Evolutionary conservation across 2,888 invertebrate species (phyloP).

Genomic region (Plutella xylostella): DNA sequence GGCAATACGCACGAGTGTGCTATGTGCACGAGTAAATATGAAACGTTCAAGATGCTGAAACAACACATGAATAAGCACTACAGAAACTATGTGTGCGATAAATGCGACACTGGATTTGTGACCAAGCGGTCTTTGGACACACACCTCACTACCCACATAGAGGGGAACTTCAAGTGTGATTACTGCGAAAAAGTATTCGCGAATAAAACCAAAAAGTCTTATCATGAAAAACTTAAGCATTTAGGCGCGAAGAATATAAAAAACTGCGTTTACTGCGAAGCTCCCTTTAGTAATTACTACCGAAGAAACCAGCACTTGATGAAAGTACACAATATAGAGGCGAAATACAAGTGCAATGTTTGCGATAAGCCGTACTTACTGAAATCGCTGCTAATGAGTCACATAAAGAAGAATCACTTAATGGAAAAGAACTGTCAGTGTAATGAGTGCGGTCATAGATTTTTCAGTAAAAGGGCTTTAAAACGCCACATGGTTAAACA

Average conservation of each 20-base stretch:
- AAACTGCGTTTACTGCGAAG: constrained; percentile 49
- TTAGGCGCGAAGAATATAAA: constrained; percentile 45
- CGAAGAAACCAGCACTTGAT: constrained; percentile 52
- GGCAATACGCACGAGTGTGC: constrained; percentile 46
- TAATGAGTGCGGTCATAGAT: constrained; percentile 57
- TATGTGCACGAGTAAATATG: constrained; percentile 43
- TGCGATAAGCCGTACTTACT: constrained; percentile 42
- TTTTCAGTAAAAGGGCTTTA: constrained; percentile 64
- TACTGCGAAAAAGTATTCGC: constrained; percentile 50
- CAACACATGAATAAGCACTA: constrained; percentile 59
- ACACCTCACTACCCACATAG: constrained; percentile 38
- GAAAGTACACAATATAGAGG: constrained; percentile 50
- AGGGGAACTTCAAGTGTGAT: constrained; percentile 49
- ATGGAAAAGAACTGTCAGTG: constrained; percentile 60
- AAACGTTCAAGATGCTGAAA: constrained; percentile 55
- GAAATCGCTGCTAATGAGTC: constrained; percentile 48
- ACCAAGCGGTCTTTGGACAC: constrained; percentile 42
- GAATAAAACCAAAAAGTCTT: constrained; percentile 37
- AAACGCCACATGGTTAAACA: constrained; percentile 64
- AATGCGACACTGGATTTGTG: constrained; percentile 41
- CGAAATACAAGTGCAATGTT: constrained; percentile 52
- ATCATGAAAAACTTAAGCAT: constrained; percentile 53
- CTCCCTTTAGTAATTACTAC: constrained; percentile 48
- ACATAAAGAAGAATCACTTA: constrained; percentile 56
- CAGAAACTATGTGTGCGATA: constrained; percentile 37